These are phyloP conservation scores for Malacoctenus gilli DNA, from an alignment of 2,797 vertebrate genomes.

Conservation along the genomic window DNA sequence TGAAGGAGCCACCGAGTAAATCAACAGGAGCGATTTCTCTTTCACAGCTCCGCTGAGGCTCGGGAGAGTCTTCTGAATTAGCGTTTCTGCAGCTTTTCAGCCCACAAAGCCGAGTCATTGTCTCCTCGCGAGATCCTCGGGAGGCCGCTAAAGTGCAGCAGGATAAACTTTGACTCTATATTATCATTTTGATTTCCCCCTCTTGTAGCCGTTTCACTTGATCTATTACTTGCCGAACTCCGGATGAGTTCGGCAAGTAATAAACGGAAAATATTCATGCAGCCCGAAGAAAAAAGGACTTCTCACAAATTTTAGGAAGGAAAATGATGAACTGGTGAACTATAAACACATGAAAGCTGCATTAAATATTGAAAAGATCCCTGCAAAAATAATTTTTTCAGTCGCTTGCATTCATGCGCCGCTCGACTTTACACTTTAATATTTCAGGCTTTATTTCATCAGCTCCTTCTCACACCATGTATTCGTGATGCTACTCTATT, in stretches of 20 bases:
- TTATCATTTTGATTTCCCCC: slow-evolving; percentile 1
- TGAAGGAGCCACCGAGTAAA: background rate
- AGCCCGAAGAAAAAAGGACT: slow-evolving; percentile 12
- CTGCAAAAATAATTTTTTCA: slow-evolving; percentile 22
- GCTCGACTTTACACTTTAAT: slow-evolving; percentile 23
- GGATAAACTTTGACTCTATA: slow-evolving; percentile 15
- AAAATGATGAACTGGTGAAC: slow-evolving; percentile 39
- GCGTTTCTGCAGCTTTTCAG: background rate
- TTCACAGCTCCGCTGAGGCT: background rate
- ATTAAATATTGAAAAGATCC: slow-evolving; percentile 39
- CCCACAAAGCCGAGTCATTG: background rate
- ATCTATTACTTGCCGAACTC: slow-evolving; percentile 11
- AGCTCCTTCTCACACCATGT: background rate
- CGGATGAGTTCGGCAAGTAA: background rate
- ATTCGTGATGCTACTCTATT: slow-evolving; percentile 5
- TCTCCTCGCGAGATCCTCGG: background rate
- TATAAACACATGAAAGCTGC: slow-evolving; percentile 36
- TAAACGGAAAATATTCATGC: slow-evolving; percentile 27
- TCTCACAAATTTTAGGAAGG: slow-evolving; percentile 31
- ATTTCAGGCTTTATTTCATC: slow-evolving; percentile 41
- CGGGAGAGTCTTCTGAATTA: background rate
- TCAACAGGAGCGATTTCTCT: background rate
- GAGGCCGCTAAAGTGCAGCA: slow-evolving; percentile 2
- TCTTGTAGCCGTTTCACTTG: slow-evolving; percentile 15
- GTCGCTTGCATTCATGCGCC: slow-evolving; percentile 10